Conservation (phyloP, 1,140 invertebrate species). For the Parasteatoda tepidariorum region DNA sequence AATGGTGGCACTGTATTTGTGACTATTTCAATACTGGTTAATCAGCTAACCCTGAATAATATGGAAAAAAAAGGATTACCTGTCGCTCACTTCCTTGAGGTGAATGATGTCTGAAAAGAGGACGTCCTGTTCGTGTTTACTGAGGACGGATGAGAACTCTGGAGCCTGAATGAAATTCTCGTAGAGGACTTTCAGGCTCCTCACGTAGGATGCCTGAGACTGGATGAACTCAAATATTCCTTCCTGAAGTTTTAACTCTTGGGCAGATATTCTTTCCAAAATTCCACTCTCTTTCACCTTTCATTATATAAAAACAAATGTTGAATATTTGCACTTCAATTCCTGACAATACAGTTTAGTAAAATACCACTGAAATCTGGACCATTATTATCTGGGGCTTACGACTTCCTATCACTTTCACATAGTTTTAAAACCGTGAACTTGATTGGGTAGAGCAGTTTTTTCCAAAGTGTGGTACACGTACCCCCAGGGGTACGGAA, state of each 20-base stretch:
- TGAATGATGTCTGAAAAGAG: conserved; percentile 84
- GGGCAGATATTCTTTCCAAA: conserved; percentile 76
- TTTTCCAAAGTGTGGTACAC: no score
- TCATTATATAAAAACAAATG: conserved; percentile 69
- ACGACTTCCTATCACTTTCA: no score
- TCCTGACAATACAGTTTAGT: no score
- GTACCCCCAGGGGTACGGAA: no score
- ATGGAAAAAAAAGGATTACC: conserved; percentile 1
- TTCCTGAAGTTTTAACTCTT: conserved; percentile 86
- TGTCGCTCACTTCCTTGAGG: conserved; percentile 69
- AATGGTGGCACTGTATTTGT: no score
- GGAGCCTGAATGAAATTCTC: conserved; percentile 86
- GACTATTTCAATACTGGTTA: no score
- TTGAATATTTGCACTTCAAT: no score
- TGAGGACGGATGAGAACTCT: conserved; percentile 79
- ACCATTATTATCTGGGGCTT: no score
- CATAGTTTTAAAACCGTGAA: no score
- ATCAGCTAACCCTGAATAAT: no score
- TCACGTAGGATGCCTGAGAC: conserved; percentile 95
- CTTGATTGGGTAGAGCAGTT: no score
- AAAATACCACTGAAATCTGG: no score
- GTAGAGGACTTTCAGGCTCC: conserved; percentile 89
- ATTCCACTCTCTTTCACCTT: conserved; percentile 70
- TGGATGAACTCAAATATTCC: conserved; percentile 96
- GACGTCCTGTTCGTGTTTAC: conserved; percentile 78